These are phyloP conservation scores for Rafetus swinhoei DNA, from an alignment of 2,113 vertebrate genomes.

Conservation along the genomic window DNA sequence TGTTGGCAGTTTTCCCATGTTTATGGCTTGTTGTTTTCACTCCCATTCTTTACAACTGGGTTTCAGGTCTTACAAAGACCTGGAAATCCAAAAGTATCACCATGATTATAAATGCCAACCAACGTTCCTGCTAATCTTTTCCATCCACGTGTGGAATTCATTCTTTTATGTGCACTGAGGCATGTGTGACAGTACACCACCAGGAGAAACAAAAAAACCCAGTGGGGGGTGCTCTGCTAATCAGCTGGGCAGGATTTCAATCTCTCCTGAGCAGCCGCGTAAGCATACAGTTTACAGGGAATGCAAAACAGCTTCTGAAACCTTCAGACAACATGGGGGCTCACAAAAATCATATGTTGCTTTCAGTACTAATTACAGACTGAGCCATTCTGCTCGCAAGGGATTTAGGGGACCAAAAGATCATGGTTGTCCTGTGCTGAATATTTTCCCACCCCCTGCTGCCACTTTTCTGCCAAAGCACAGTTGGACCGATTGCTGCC, in stretches of 20 bases:
- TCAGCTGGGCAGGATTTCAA: too few relatives aligned
- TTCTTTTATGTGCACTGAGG: too few relatives aligned
- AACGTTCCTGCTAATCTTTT: too few relatives aligned
- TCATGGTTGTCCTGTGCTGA: not conserved
- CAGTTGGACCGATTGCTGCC: not conserved
- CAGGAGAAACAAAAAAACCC: too few relatives aligned
- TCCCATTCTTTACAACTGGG: not conserved
- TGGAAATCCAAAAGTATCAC: not conserved
- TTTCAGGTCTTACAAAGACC: not conserved
- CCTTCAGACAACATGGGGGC: not conserved
- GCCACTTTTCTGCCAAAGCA: not conserved
- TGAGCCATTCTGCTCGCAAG: not conserved
- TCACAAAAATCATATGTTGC: not conserved
- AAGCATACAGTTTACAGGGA: too few relatives aligned
- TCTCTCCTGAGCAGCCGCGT: too few relatives aligned
- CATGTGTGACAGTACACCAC: too few relatives aligned
- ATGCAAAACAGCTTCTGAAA: not conserved
- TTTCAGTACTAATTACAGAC: not conserved
- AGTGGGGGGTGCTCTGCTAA: too few relatives aligned
- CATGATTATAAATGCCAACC: not conserved
- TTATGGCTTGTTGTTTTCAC: not conserved
- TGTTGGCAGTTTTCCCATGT: not conserved
- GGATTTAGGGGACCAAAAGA: not conserved
- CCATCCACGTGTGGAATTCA: too few relatives aligned
- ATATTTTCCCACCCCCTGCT: not conserved